phyloP scores from a whole-genome alignment of 53 echinoderm and acorn worm genomes.

The Antedon mediterranea region DNA sequence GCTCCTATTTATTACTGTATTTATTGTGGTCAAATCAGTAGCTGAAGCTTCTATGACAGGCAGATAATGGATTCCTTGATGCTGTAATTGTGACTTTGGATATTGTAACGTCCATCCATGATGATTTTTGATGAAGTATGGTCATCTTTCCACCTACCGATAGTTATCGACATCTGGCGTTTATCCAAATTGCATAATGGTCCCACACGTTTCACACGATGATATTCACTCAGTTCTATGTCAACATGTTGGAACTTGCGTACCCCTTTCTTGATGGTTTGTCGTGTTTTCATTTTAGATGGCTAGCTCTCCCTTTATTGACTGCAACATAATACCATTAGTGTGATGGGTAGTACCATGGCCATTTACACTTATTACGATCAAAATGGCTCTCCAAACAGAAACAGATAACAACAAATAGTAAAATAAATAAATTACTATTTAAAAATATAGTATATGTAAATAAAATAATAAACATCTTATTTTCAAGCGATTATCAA shows the following conservation, averaged over 20 bases:
- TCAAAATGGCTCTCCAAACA: too few species aligned
- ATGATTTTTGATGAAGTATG: background rate
- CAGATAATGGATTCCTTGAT: background rate
- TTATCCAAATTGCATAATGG: background rate
- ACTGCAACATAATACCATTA: background rate
- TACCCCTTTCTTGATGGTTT: background rate
- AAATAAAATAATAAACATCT: background rate
- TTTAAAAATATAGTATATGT: too few species aligned
- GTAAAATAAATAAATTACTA: too few species aligned
- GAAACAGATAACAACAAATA: too few species aligned
- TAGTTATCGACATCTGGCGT: background rate
- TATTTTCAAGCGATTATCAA: background rate
- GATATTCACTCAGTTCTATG: background rate
- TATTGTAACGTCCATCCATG: background rate
- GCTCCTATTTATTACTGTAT: slow-evolving; percentile 16
- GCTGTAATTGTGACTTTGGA: background rate
- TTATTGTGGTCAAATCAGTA: slow-evolving; percentile 20
- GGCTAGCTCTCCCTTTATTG: background rate
- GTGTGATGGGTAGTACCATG: background rate
- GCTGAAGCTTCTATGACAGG: slow-evolving; percentile 18
- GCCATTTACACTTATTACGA: too few species aligned
- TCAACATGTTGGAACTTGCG: background rate
- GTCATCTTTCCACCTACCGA: background rate
- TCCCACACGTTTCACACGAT: background rate
- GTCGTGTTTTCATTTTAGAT: background rate